phyloP scores from a whole-genome alignment of 2,888 invertebrate genomes.

The Coelopa pilipes region DNA sequence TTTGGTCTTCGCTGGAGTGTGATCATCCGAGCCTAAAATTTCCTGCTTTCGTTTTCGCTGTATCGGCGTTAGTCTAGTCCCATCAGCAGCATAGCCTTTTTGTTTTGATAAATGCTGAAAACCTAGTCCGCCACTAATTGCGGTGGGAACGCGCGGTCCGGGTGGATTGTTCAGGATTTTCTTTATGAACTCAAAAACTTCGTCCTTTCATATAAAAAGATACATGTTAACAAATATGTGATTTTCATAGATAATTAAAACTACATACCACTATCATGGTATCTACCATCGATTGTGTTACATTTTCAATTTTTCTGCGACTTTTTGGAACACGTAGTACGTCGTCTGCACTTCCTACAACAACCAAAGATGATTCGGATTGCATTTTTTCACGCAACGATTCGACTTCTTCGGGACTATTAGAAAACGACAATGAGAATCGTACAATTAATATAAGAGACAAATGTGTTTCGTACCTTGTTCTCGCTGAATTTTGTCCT shows the following conservation, averaged over 20 bases:
- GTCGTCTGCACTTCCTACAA: conserved; percentile 85
- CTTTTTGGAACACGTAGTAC: conserved; percentile 76
- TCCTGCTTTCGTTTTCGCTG: conserved; percentile 69
- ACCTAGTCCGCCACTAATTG: conserved; percentile 42
- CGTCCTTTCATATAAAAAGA: conserved; percentile 71
- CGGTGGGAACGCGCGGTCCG: conserved; percentile 61
- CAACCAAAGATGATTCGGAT: conserved; percentile 79
- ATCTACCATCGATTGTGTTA: conserved; percentile 84
- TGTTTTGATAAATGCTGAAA: conserved; percentile 32
- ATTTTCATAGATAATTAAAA: no score
- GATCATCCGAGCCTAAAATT: conserved; percentile 66
- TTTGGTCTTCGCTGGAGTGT: conserved; percentile 56
- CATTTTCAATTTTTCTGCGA: conserved; percentile 77
- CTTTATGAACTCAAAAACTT: conserved; percentile 74
- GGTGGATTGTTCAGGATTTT: conserved; percentile 73
- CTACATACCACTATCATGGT: conserved; percentile 74
- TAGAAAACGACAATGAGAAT: neutral
- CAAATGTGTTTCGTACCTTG: conserved; percentile 64
- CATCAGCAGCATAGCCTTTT: conserved; percentile 39
- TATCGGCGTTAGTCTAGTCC: conserved; percentile 42
- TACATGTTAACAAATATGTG: no score
- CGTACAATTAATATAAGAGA: conserved; percentile 9
- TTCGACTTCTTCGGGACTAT: conserved; percentile 79
- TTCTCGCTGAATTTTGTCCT: conserved; percentile 77
- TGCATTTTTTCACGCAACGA: conserved; percentile 80